These are phyloP conservation scores for Panonychus citri DNA, from an alignment of 1,140 invertebrate genomes.

Conservation along the genomic window DNA sequence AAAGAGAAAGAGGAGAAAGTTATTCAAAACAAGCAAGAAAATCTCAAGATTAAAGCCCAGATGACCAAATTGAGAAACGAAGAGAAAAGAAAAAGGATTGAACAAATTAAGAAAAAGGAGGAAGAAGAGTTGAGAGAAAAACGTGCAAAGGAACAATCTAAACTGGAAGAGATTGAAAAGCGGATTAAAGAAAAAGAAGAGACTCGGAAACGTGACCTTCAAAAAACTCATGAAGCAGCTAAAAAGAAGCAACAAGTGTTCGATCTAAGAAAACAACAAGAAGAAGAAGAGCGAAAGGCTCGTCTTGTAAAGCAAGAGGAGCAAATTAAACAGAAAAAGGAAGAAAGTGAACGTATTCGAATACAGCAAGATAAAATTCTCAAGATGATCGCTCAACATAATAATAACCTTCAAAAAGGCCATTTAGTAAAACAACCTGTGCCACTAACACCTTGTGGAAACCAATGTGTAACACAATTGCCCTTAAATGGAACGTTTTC, in stretches of 20 bases:
- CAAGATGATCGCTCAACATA: neutral
- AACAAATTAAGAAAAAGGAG: neutral
- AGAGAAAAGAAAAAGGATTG: neutral
- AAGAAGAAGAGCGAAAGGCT: neutral
- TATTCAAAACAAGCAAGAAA: neutral
- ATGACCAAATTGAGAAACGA: neutral
- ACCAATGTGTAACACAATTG: neutral
- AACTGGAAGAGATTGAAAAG: neutral
- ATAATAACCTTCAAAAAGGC: neutral
- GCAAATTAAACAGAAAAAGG: neutral
- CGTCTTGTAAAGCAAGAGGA: neutral
- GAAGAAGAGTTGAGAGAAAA: neutral
- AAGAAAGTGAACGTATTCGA: neutral
- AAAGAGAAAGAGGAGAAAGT: neutral
- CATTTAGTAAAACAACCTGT: neutral
- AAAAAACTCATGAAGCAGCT: neutral
- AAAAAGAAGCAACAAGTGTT: neutral
- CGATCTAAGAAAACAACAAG: neutral
- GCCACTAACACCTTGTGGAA: neutral
- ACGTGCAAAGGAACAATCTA: neutral
- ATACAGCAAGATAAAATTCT: neutral
- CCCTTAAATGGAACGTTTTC: neutral
- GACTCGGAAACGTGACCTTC: neutral
- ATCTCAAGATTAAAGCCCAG: neutral
- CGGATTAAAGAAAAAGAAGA: neutral